Percentiles rank a stretch among this genome's conserved stretches.
These are phyloP conservation scores for Adineta ricciae DNA, from an alignment of 2,888 invertebrate species.

Conservation along the genomic window DNA sequence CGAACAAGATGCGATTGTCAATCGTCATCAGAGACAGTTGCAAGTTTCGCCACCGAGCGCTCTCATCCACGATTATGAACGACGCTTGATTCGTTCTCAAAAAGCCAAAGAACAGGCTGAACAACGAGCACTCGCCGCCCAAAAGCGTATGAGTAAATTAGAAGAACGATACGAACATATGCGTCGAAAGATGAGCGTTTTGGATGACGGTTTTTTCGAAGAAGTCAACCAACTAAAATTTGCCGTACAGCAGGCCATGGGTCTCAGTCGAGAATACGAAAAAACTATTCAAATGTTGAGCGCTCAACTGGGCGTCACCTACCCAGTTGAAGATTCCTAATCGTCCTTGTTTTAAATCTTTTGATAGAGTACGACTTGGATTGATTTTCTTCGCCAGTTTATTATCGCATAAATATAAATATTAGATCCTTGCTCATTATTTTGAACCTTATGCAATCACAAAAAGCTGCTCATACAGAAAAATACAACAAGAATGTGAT, in stretches of 20 bases:
- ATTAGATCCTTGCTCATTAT: background rate
- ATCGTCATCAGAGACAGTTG: background rate
- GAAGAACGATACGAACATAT: conserved; percentile 38
- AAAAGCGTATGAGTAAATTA: conserved; percentile 40
- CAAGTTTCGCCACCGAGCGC: background rate
- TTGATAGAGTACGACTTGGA: too few species aligned
- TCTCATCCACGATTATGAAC: conserved; percentile 31
- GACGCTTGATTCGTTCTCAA: conserved; percentile 25
- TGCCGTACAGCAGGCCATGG: conserved; percentile 41
- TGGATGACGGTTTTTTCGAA: conserved; percentile 43
- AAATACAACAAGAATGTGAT: background rate
- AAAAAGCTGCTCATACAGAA: background rate
- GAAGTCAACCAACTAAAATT: conserved; percentile 45
- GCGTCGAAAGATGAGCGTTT: background rate
- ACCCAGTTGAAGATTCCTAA: conserved; percentile 34
- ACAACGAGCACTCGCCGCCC: conserved; percentile 38
- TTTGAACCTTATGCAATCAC: background rate
- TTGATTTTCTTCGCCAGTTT: too few species aligned
- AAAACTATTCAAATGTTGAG: conserved; percentile 40
- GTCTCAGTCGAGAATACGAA: conserved; percentile 42
- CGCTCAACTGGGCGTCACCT: conserved; percentile 40
- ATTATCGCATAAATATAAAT: background rate
- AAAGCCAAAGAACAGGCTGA: conserved; percentile 38
- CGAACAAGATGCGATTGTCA: conserved; percentile 38
- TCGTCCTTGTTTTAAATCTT: too few species aligned